These are phyloP conservation scores for Ophion ventricosus DNA, from an alignment of 2,888 invertebrate genomes.

Conservation along the genomic window DNA sequence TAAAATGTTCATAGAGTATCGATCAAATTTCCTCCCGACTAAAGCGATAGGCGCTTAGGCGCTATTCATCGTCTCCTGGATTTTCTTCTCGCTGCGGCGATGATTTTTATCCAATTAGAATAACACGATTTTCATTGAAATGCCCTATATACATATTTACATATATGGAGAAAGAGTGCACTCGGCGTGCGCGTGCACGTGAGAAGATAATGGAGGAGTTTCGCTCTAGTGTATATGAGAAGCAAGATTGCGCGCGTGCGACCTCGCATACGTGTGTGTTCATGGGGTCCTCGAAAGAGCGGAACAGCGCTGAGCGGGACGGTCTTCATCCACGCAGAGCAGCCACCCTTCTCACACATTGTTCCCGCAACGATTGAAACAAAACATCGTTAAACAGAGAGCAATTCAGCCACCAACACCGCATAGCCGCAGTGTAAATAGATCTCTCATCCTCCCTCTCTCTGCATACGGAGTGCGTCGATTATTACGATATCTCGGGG, in stretches of 20 bases:
- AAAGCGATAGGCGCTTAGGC: too few relatives aligned
- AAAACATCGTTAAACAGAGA: constrained; percentile 64
- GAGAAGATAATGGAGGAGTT: constrained; percentile 57
- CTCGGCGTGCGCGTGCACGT: constrained; percentile 53
- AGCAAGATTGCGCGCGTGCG: constrained; percentile 54
- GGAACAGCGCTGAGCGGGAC: constrained; percentile 27
- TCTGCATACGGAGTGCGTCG: neutral
- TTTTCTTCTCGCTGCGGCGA: too few relatives aligned
- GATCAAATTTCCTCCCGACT: too few relatives aligned
- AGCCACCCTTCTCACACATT: constrained; percentile 52
- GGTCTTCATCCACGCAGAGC: constrained; percentile 8
- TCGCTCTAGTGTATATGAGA: constrained; percentile 53
- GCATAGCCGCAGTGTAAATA: constrained; percentile 7
- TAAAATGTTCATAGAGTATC: too few relatives aligned
- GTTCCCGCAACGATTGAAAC: constrained; percentile 62
- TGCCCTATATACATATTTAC: constrained; percentile 12
- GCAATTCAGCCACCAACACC: constrained; percentile 42
- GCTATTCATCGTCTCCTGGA: too few relatives aligned
- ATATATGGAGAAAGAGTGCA: neutral
- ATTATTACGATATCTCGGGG: constrained; percentile 19
- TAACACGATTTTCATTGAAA: constrained; percentile 2
- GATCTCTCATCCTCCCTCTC: neutral
- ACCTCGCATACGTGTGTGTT: constrained; percentile 4
- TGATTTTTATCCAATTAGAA: neutral
- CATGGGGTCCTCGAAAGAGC: constrained; percentile 47